A percentile compares a stretch with the other conserved stretches of the same genome.
phyloP scores from a whole-genome alignment of 2,113 vertebrate species.

The Peromyscus californicus region DNA sequence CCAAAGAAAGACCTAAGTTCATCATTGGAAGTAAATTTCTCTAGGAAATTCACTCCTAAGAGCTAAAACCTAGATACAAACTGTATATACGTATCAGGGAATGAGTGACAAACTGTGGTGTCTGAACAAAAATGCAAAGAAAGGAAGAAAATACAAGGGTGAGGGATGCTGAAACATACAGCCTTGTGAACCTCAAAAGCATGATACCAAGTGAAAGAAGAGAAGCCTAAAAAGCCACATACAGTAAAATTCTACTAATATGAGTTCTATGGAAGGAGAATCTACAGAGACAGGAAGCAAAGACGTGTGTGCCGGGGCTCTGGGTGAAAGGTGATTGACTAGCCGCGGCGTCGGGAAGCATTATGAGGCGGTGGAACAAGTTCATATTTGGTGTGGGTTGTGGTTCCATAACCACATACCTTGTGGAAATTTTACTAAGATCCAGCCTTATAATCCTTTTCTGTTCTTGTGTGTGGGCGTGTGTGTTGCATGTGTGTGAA shows the following conservation, averaged over 20 bases:
- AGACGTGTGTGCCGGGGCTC: background rate
- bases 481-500: background rate
- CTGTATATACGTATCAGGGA: background rate
- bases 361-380: background rate
- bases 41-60: background rate
- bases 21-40: background rate
- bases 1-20: background rate
- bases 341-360: background rate
- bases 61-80: background rate
- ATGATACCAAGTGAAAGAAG: background rate
- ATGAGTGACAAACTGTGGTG: background rate
- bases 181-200: background rate
- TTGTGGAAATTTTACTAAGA: background rate
- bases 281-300: background rate
- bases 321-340: background rate
- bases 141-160: background rate
- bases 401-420: background rate
- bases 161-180: background rate
- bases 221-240: background rate
- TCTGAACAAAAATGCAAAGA: background rate
- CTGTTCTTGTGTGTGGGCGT: background rate
- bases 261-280: background rate
- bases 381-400: background rate
- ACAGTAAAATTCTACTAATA: background rate
- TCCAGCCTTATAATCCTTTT: background rate